Conservation (phyloP, 2,797 vertebrate genomes). For the Gallinago solitaria region DNA sequence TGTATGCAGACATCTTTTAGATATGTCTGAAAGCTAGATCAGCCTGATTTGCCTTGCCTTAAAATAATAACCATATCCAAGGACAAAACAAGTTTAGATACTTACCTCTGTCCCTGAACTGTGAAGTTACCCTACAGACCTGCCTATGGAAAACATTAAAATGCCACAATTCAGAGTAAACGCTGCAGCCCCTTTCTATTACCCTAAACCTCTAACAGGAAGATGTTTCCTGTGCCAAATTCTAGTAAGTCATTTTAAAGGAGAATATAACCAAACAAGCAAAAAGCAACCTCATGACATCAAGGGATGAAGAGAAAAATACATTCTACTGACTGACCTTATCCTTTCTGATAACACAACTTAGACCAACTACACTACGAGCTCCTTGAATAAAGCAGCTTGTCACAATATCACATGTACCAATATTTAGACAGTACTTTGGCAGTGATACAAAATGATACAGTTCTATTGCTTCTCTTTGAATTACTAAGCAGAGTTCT, state of each 20-base stretch:
- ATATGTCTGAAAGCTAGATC: background rate
- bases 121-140: background rate
- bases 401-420: background rate
- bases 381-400: background rate
- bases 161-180: background rate
- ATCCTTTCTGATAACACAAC: background rate
- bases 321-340: background rate
- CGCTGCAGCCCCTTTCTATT: background rate
- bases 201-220: background rate
- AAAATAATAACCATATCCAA: background rate
- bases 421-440: background rate
- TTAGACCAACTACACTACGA: background rate
- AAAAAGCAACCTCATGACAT: background rate
- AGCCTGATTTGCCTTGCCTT: background rate
- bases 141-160: background rate
- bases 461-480: background rate
- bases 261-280: background rate
- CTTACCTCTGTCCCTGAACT: background rate
- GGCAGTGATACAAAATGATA: background rate
- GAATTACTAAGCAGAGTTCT: background rate
- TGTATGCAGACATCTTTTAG: background rate
- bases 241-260: background rate
- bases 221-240: background rate
- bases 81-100: background rate
- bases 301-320: fast-evolving